Base-by-base conservation (phyloP, 2,888 invertebrate species). In the Acanthoscelides obtectus region DNA sequence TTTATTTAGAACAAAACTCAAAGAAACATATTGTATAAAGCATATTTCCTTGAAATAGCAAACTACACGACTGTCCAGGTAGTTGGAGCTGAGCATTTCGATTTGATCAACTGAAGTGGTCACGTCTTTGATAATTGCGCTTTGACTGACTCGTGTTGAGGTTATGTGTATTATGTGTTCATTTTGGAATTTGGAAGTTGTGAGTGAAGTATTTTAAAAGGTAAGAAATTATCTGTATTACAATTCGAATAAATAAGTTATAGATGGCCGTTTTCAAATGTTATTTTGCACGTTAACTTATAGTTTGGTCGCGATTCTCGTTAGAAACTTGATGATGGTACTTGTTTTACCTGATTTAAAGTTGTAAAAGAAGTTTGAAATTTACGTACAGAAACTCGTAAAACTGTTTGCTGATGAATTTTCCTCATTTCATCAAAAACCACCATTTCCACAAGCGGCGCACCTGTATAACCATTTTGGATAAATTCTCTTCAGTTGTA, bases 31-130 rank as follows among this genome's bases (percentile, higher is more conserved):
- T 71, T 77, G n/a, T 82, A 79, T 73, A 76, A 81, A 69, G 79
- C 76, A 17, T 78, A 75, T 73, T 83, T 78, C 72, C 72, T 83
- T 67, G 78, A 82, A 80, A 79, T 83, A 72, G 73, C 80, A 12
- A 82, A 82, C 77, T 83, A 82, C 73, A 80, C 81, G 68, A 76
- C 75, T 25, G 75, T 74, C 20, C 71, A 74, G 20, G 73, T 77
- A 63, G 68, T 67, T 17, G 76, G 76, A 64, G 64, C 67, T 22
- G 22, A 72, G 27, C 19, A 67, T 69, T 72, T 70, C 19, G 64
- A 70, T 64, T 20, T 22, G 19, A 64, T 66, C 20, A 22, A 67
- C 22, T 72, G 66, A 71, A 71, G 20, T 45, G 12, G 45, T 4
- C 45, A 6, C 6, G 45, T 45, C 45, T 45, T 45, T 45, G 45